Conservation (phyloP, 2,797 vertebrate genomes). For the Petrocephalus sullivani region DNA sequence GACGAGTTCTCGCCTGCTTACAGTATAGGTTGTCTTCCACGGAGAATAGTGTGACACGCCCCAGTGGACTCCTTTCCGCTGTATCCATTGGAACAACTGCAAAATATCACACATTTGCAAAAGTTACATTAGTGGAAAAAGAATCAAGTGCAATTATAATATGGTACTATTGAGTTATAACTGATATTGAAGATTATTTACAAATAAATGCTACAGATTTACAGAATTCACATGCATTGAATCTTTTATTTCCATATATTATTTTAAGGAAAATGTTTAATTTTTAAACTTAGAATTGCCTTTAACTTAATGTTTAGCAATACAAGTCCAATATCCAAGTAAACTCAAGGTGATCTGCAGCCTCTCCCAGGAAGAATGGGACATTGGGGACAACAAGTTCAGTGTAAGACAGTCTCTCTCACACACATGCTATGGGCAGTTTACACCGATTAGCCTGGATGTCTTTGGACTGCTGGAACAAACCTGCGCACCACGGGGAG, state of each 20-base stretch:
- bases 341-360: not conserved
- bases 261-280: not conserved
- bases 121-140: not conserved
- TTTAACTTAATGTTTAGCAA: not conserved
- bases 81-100: constrained; percentile 54
- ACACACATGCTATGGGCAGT: not conserved
- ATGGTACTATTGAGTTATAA: not conserved
- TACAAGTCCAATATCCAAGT: not conserved
- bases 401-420: not conserved
- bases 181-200: not conserved
- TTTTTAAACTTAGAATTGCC: not conserved
- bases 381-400: not conserved
- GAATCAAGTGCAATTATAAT: not conserved
- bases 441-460: not conserved
- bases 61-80: constrained; percentile 35
- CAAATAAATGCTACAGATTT: not conserved
- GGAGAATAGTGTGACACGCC: constrained; percentile 63
- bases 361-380: not conserved
- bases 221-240: not conserved
- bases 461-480: not conserved
- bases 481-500: not conserved
- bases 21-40: constrained; percentile 65
- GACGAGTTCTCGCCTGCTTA: constrained; percentile 56
- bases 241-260: constrained; percentile 1
- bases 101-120: constrained; percentile 1